phyloP scores from a whole-genome alignment of 2,797 vertebrate genomes.

The Etheostoma nigrum region DNA sequence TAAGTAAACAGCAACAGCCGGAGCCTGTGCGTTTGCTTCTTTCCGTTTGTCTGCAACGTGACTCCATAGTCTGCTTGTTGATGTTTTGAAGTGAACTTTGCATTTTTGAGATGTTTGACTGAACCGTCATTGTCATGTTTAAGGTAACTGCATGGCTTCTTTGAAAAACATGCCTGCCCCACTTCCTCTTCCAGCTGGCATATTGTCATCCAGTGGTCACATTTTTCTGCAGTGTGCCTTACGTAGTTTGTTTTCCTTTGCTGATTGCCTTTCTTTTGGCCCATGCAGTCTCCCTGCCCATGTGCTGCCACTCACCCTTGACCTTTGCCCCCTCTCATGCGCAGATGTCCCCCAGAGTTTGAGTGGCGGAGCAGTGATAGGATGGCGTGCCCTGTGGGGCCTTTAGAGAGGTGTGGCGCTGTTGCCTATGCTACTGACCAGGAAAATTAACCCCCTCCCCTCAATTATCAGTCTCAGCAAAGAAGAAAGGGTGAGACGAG shows the following conservation, averaged over 20 bases:
- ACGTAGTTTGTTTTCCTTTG: constrained; percentile 31
- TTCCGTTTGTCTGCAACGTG: constrained; percentile 59
- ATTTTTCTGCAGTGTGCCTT: constrained; percentile 60
- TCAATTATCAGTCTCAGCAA: constrained; percentile 69
- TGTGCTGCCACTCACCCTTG: constrained; percentile 71
- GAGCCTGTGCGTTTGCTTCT: constrained; percentile 66
- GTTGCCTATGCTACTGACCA: constrained; percentile 77
- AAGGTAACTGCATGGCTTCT: constrained; percentile 82
- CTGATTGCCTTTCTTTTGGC: constrained; percentile 48
- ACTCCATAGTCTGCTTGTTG: constrained; percentile 62
- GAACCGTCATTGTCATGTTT: constrained; percentile 45
- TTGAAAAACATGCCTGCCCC: constrained; percentile 57
- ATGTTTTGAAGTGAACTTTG: constrained; percentile 74
- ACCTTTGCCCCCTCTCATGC: constrained; percentile 75
- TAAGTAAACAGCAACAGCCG: constrained; percentile 79
- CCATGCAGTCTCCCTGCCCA: constrained; percentile 55
- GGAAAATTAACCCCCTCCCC: constrained; percentile 69
- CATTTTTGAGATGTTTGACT: constrained; percentile 61
- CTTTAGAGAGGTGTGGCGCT: constrained; percentile 78
- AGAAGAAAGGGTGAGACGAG: constrained; percentile 79
- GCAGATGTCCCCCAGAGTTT: constrained; percentile 80
- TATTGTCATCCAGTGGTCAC: constrained; percentile 68
- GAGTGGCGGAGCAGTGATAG: constrained; percentile 72
- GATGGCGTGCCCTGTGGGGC: constrained; percentile 71
- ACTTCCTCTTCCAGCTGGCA: constrained; percentile 44